Percentiles rank a stretch among this genome's conserved stretches.
phyloP scores from a whole-genome alignment of 2,797 vertebrate genomes.

The Brachyalestes nurse region DNA sequence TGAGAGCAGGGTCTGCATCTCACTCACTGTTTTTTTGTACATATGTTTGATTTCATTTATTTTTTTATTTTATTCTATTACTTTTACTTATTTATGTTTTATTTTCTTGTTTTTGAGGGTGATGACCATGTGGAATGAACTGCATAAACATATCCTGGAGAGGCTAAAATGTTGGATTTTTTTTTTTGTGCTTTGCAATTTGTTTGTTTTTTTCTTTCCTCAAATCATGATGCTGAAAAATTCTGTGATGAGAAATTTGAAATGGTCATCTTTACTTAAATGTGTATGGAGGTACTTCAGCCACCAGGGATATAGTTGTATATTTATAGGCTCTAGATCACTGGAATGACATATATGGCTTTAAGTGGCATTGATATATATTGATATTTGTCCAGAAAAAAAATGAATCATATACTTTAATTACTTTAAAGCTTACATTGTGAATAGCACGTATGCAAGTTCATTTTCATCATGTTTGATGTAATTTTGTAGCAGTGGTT shows the following conservation, averaged over 20 bases:
- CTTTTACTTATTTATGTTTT: slow-evolving; percentile 12
- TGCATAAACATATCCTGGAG: slow-evolving; percentile 52
- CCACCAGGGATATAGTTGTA: slow-evolving; percentile 78
- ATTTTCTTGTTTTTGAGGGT: slow-evolving; percentile 9
- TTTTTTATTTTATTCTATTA: slow-evolving; percentile 26
- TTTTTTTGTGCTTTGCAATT: slow-evolving; percentile 53
- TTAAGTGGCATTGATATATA: slow-evolving; percentile 82
- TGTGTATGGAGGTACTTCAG: slow-evolving; percentile 77
- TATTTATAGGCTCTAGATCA: slow-evolving; percentile 80
- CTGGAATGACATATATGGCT: slow-evolving; percentile 81
- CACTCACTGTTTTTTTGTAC: slow-evolving; percentile 52
- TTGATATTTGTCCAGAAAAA: slow-evolving; percentile 78
- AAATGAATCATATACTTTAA: slow-evolving; percentile 76
- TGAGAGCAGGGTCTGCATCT: slow-evolving; percentile 8
- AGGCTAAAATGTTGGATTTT: slow-evolving; percentile 49
- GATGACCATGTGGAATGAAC: slow-evolving; percentile 42
- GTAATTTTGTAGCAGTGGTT: slow-evolving; percentile 86
- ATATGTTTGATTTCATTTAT: slow-evolving; percentile 48
- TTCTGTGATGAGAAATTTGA: slow-evolving; percentile 70
- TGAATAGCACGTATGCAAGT: slow-evolving; percentile 83
- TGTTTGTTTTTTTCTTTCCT: slow-evolving; percentile 33
- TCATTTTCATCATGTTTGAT: slow-evolving; percentile 82
- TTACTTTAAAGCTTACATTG: slow-evolving; percentile 81
- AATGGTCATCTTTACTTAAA: slow-evolving; percentile 74
- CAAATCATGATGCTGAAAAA: slow-evolving; percentile 68